Percentiles rank a stretch among this genome's conserved stretches.
phyloP scores from a whole-genome alignment of 2,888 invertebrate genomes.

The Onchidella celtica region DNA sequence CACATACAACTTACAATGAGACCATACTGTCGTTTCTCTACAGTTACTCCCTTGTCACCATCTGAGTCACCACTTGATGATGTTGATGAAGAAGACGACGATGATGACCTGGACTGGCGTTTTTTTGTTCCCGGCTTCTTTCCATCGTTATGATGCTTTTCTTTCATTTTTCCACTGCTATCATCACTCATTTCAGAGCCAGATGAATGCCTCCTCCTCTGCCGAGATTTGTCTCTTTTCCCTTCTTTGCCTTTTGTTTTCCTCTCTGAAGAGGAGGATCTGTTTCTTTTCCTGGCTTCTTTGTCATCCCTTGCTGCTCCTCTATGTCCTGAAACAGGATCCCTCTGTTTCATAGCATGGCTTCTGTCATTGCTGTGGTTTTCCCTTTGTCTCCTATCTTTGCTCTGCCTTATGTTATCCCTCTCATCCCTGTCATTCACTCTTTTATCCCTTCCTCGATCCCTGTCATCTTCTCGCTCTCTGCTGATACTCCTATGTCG shows the following conservation, averaged over 20 bases:
- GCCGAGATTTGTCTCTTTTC: background rate
- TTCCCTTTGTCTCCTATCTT: background rate
- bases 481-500: no score
- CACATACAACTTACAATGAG: slow-evolving; percentile 48
- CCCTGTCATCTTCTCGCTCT: slow-evolving; percentile 15
- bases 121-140: background rate
- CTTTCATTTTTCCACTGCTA: background rate
- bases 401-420: background rate
- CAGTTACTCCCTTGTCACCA: background rate
- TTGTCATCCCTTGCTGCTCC: no score
- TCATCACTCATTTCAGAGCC: background rate
- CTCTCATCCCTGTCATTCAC: background rate
- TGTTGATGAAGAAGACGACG: background rate
- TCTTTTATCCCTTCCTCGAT: background rate
- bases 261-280: background rate
- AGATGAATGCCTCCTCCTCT: background rate
- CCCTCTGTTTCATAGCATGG: no score
- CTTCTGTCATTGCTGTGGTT: no score
- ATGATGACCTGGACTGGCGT: slow-evolving; percentile 29
- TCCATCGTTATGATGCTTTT: background rate
- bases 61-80: background rate
- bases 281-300: background rate
- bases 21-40: slow-evolving; percentile 37
- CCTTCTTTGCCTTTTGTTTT: background rate
- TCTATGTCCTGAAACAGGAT: no score